Evolutionary conservation across 2,113 vertebrate genomes (phyloP).

Genomic region (Podarcis raffonei): DNA sequence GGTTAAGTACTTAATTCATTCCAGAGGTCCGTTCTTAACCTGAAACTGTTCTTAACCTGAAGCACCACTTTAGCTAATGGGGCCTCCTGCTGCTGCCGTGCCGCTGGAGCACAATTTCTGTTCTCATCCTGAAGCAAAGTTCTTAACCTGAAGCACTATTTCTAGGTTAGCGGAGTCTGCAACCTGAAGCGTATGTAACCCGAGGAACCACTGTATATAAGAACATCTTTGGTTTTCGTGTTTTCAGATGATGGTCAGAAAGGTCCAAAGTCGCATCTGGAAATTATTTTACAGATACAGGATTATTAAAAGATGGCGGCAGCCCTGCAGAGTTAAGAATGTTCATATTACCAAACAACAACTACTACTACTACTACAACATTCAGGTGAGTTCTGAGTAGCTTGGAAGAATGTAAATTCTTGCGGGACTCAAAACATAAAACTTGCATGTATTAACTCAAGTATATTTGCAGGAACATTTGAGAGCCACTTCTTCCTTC

Average conservation of each 20-base stretch:
- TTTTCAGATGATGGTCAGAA: constrained; percentile 84
- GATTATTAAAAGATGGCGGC: constrained; percentile 94
- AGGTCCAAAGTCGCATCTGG: constrained; percentile 93
- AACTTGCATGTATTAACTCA: neutral
- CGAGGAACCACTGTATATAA: too few relatives aligned
- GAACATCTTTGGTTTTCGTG: neutral
- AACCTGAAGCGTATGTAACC: too few relatives aligned
- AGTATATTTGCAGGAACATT: neutral
- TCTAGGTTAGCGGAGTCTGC: too few relatives aligned
- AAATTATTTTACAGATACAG: constrained; percentile 98
- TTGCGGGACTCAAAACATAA: neutral
- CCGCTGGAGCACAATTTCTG: too few relatives aligned
- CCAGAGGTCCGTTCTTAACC: too few relatives aligned
- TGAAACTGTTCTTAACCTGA: too few relatives aligned
- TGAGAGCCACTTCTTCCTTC: neutral
- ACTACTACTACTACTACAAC: constrained; percentile 86
- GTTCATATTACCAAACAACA: constrained; percentile 96
- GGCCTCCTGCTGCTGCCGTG: too few relatives aligned
- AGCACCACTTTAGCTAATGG: too few relatives aligned
- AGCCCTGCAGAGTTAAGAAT: constrained; percentile 97
- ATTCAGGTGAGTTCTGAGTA: constrained; percentile 82
- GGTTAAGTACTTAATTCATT: too few relatives aligned
- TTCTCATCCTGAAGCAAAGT: too few relatives aligned
- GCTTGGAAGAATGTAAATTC: neutral
- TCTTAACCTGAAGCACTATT: too few relatives aligned